Evolutionary conservation across 2,797 vertebrate genomes (phyloP).

Genomic region (Macropus fuliginosus): DNA sequence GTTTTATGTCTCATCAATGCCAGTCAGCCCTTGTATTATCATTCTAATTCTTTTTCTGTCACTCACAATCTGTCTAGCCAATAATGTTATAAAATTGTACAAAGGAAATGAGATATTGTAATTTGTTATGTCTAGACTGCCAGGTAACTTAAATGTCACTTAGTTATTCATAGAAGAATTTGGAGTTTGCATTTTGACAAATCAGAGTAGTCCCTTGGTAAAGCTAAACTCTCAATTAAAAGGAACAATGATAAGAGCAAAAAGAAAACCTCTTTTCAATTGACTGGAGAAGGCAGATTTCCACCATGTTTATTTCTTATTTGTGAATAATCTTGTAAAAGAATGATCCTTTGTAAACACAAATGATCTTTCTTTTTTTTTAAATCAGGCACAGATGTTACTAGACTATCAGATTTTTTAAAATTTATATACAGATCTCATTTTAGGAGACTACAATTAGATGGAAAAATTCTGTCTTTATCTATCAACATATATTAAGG

Average conservation of each 20-base stretch:
- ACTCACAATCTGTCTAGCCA: not conserved
- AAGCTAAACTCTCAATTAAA: constrained; percentile 38
- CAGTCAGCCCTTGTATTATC: constrained; percentile 20
- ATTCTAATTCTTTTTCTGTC: not conserved
- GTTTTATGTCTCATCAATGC: constrained; percentile 8
- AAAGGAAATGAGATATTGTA: constrained; percentile 5
- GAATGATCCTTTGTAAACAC: constrained; percentile 3
- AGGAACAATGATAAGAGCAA: not conserved
- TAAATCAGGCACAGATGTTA: not conserved
- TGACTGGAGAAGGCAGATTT: not conserved
- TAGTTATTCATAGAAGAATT: constrained; percentile 37
- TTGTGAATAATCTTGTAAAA: constrained; percentile 27
- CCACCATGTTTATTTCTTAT: not conserved
- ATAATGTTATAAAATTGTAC: constrained; percentile 14
- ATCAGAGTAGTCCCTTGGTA: not conserved
- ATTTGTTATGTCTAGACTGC: constrained; percentile 34
- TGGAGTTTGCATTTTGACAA: constrained; percentile 6
- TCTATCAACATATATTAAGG: not conserved
- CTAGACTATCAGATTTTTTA: not conserved
- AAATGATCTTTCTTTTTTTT: not conserved
- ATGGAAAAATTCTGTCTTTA: not conserved
- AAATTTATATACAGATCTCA: not conserved
- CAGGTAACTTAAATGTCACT: constrained; percentile 20
- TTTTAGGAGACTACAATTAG: not conserved
- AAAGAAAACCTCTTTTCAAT: constrained; percentile 25